phyloP scores from a whole-genome alignment of 2,888 invertebrate species.

The Cylloceria caligata region DNA sequence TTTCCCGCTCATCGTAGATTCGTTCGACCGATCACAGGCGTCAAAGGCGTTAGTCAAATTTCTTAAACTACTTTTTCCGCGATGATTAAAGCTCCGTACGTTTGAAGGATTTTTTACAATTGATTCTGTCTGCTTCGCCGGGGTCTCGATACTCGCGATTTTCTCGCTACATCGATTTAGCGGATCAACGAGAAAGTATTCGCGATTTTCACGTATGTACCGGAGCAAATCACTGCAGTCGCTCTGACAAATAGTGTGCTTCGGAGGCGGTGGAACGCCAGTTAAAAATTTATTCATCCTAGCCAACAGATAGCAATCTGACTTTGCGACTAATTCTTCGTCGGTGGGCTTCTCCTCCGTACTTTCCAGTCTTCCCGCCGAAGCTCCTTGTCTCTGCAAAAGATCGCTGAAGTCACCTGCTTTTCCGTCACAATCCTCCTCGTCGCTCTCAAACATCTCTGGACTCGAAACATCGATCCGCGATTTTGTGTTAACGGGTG shows the following conservation, averaged over 20 bases:
- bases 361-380: background rate
- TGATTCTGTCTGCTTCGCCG: background rate
- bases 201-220: constrained; percentile 86
- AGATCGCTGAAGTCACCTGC: background rate
- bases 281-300: constrained; percentile 87
- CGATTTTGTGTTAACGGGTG: constrained; percentile 41
- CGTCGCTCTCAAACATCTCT: constrained; percentile 82
- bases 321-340: constrained; percentile 76
- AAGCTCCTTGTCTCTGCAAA: background rate
- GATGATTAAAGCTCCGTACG: constrained; percentile 66
- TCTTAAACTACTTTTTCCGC: constrained; percentile 72
- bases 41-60: constrained; percentile 80
- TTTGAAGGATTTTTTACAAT: constrained; percentile 14
- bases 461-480: constrained; percentile 76
- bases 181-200: constrained; percentile 84
- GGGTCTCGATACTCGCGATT: constrained; percentile 22
- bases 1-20: constrained; percentile 58
- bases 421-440: constrained; percentile 75
- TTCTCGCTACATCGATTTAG: constrained; percentile 49
- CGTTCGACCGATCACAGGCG: constrained; percentile 76
- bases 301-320: constrained; percentile 83
- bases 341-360: constrained; percentile 71
- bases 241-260: constrained; percentile 89
- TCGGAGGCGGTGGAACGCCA: constrained; percentile 91
- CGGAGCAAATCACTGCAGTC: constrained; percentile 89